Evolutionary conservation across 2,797 vertebrate genomes (phyloP), one percentile per base, ranked within the genome.

Genomic region (Typhlichthys subterraneus): DNA sequence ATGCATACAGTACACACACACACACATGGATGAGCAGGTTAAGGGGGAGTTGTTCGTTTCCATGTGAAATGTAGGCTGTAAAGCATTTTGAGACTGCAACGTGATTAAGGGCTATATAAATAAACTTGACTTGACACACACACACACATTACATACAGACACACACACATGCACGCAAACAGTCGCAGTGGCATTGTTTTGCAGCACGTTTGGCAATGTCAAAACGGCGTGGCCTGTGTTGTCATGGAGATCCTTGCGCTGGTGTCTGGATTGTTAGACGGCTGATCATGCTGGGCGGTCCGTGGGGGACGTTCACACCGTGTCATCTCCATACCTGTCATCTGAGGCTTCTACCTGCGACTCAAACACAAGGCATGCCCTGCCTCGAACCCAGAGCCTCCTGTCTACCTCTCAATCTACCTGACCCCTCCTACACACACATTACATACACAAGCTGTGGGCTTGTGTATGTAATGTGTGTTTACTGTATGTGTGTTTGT

Each of bases 131-230:
- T 23, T 51, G 50, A 42, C 49, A 55, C 17, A 55, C 19, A 63
- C 42, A 63, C 23, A 46, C 42, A 31, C 46, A 57, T 29, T 3
- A 45, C n/a, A 56, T 45, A 38, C 61, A 55, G 17, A 33, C 46
- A 49, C 59, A 47, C 12, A 77, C 71, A 69, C 72, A 63, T 49
- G 77, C 69, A 60, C 69, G 48, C 76, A 71, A 68, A 71, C 69
- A 73, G 53, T 65, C 82, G 70, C 67, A 66, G 53, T 77, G 88
- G 76, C 79, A 87, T 83, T 76, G n/a, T 88, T 23, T 88, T 85
- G 85, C 87, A 82, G 86, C 86, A 85, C 77, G 81, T 79, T 87
- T 83, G 83, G 84, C 83, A 81, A 81, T 86, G 85, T 87, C 77
- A 87, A 77, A 76, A 79, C 73, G 45, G 68, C 71, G 63, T 51